A percentile compares a stretch with the other conserved stretches of the same genome.
Evolutionary conservation across 2,888 invertebrate genomes (phyloP).

Genomic region (Nemoura dubitans): DNA sequence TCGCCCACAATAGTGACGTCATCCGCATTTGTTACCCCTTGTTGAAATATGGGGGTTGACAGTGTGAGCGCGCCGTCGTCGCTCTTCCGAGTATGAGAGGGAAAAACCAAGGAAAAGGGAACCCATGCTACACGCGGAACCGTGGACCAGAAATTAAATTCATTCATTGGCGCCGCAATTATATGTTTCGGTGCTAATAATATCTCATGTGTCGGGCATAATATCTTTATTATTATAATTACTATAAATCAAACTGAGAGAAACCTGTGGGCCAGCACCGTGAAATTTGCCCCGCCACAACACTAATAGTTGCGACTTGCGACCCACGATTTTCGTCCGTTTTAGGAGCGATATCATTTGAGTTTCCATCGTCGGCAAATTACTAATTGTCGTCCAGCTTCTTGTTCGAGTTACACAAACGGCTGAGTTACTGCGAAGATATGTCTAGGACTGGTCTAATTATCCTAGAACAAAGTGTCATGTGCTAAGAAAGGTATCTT

Average conservation of each 20-base stretch:
- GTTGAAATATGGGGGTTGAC: conserved; percentile 7
- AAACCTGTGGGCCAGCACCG: neutral
- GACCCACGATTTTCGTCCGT: neutral
- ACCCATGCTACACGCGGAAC: neutral
- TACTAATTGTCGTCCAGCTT: neutral
- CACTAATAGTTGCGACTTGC: too few species aligned
- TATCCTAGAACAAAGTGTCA: neutral
- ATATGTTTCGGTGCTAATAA: neutral
- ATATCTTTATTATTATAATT: neutral
- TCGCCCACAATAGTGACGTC: neutral
- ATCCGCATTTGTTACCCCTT: neutral
- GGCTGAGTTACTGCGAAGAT: neutral
- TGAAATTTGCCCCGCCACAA: neutral
- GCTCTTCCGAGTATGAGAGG: neutral
- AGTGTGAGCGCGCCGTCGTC: neutral
- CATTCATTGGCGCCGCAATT: neutral
- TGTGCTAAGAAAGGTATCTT: neutral
- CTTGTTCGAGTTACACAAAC: neutral
- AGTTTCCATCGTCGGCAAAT: neutral
- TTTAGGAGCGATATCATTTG: neutral
- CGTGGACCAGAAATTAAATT: neutral
- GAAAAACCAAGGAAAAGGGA: neutral
- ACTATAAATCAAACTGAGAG: neutral
- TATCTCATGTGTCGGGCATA: neutral
- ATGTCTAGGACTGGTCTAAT: too few species aligned